phyloP scores from a whole-genome alignment of 2,888 invertebrate species.

The Eumerus sabulonum region DNA sequence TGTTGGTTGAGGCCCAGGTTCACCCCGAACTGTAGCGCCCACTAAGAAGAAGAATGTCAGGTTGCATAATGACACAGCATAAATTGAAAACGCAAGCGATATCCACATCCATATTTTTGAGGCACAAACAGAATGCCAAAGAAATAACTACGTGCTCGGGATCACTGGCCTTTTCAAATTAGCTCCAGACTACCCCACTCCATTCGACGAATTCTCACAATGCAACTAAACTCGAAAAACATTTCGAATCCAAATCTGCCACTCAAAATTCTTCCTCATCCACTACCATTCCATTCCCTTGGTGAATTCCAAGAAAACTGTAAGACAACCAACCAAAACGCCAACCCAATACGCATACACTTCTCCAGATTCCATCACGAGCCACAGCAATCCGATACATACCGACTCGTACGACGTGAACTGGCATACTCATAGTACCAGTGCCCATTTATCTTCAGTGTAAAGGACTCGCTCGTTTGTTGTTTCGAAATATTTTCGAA shows the following conservation, averaged over 20 bases:
- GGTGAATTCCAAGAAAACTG: background rate
- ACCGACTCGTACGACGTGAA: too few species aligned
- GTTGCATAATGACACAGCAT: too few species aligned
- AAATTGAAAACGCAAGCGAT: too few species aligned
- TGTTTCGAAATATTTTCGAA: constrained; percentile 37
- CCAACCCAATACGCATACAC: constrained; percentile 42
- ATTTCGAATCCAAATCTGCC: constrained; percentile 29
- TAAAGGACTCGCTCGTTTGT: constrained; percentile 27
- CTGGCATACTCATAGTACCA: constrained; percentile 7
- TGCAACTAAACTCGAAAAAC: constrained; percentile 4
- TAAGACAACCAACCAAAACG: constrained; percentile 19
- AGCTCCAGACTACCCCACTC: too few species aligned
- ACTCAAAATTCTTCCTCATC: constrained; percentile 14
- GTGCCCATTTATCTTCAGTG: constrained; percentile 41
- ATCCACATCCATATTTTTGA: too few species aligned
- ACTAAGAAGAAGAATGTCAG: too few species aligned
- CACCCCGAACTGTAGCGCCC: too few species aligned
- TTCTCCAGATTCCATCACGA: constrained; percentile 51
- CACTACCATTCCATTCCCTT: background rate
- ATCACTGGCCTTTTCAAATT: background rate
- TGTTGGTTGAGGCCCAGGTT: too few species aligned
- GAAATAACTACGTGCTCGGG: background rate
- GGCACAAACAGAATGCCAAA: too few species aligned
- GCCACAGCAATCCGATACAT: constrained; percentile 16
- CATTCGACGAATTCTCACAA: too few species aligned